Conservation (phyloP, 1,140 invertebrate genomes). For the Microplitis mediator region DNA sequence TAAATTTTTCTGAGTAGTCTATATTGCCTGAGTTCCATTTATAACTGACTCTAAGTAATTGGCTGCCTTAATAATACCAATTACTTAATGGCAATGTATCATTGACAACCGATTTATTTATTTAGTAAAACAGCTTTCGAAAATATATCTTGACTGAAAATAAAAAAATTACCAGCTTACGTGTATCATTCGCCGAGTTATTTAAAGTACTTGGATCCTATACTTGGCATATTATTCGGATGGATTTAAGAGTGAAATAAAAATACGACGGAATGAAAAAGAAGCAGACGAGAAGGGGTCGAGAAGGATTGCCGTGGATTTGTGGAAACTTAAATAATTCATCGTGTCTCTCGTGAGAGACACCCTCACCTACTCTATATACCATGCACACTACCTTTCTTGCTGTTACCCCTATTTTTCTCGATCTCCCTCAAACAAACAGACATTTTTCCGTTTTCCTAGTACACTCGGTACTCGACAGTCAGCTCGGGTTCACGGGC, state of each 20-base stretch:
- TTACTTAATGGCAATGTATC: neutral
- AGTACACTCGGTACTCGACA: neutral
- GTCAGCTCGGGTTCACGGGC: neutral
- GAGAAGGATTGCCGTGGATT: conserved; percentile 24
- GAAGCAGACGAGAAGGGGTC: neutral
- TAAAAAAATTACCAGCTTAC: conserved; percentile 7
- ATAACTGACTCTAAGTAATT: too few species aligned
- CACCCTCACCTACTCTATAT: conserved; percentile 9
- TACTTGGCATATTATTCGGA: conserved; percentile 29
- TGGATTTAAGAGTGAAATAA: neutral
- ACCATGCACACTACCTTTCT: neutral
- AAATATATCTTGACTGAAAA: neutral
- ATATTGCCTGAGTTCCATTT: too few species aligned
- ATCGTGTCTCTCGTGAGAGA: conserved; percentile 30
- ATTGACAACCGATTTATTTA: neutral
- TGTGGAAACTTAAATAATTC: conserved; percentile 36
- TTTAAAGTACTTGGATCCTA: neutral
- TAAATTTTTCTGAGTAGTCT: too few species aligned
- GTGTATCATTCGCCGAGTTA: conserved; percentile 11
- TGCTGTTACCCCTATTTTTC: neutral
- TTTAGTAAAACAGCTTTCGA: too few species aligned
- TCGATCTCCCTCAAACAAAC: conserved; percentile 14
- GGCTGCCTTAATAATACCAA: too few species aligned
- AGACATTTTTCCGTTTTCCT: too few species aligned
- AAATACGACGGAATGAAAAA: neutral